Base-by-base conservation (phyloP, 1,140 invertebrate species). In the Caenorhabditis remanei region DNA sequence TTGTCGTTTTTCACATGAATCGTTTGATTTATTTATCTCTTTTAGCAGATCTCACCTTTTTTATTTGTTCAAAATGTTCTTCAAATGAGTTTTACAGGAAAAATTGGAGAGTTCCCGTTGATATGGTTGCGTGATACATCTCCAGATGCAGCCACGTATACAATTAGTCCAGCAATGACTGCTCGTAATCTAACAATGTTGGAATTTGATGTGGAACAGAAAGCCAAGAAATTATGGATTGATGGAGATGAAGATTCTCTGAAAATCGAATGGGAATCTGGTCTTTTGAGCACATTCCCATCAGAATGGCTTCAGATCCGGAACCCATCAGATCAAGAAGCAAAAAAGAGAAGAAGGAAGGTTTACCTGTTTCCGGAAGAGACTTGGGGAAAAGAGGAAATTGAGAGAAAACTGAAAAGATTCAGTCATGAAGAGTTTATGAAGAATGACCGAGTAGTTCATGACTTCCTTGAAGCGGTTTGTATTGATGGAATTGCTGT, bases 91-190 rank as follows among this genome's bases (percentile, higher is more conserved):
- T 53, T 79, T 79, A 32, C 71, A 91, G 90, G 90, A 0, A 84
- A 71, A 16, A 24, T 46, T 4, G 90, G 91, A 14, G 13, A 84
- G 2, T 91, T 89, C 50, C 91, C 91, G 0, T 88, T 91, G 58
- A 90, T 91, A 14, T 91, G 91, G 91, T 67, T 91, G 24, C 86
- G 91, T 63, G 91, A 91, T 83, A 88, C 87, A n/a, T 91, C 89
- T 50, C 84, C 89, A 41, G 91, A 91, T 88, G 5, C 65, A 24
- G 46, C 84, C 19, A 91, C 90, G 4, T 91, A 91, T 83, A 84
- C 89, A 3, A 90, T 91, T 61, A 58, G 86, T 11, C 83, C 84
- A 13, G 89, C 91, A 16, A 91, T 91, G 91, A 91, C 87, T 56
- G 91, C 90, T 40, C 75, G 86, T 21, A 87, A 88, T 8, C 63